Evolutionary conservation across 2,113 vertebrate genomes (phyloP).

Genomic region (Bos javanicus): DNA sequence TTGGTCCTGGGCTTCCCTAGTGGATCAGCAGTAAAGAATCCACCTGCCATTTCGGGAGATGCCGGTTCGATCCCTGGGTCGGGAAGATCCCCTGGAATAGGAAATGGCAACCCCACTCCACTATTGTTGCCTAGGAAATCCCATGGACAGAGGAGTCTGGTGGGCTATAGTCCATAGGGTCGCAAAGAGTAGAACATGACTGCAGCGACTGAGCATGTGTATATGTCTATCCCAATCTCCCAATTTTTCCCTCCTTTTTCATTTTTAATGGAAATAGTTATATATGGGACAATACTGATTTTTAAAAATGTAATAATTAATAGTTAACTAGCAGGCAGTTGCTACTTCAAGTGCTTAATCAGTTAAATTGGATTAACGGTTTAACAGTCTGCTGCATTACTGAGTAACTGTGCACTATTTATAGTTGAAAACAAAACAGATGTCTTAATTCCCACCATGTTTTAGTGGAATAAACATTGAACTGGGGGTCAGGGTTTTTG

Average conservation of each 20-base stretch:
- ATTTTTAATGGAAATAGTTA: neutral
- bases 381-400: neutral
- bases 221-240: neutral
- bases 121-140: neutral
- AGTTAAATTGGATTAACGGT: neutral
- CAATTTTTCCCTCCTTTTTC: neutral
- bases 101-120: neutral
- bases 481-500: neutral
- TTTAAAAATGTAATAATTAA: neutral
- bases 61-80: fast-evolving
- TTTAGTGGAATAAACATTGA: neutral
- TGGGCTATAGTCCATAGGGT: neutral
- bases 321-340: neutral
- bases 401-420: neutral
- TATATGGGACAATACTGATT: neutral
- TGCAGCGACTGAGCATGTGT: neutral
- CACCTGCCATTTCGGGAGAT: neutral
- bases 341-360: neutral
- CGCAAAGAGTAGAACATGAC: neutral
- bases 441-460: neutral
- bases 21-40: neutral
- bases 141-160: neutral
- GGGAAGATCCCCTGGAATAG: neutral
- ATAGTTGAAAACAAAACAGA: neutral
- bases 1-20: neutral